Evolutionary conservation across 2,888 invertebrate species (phyloP).

Genomic region (Drosophila lutescens): DNA sequence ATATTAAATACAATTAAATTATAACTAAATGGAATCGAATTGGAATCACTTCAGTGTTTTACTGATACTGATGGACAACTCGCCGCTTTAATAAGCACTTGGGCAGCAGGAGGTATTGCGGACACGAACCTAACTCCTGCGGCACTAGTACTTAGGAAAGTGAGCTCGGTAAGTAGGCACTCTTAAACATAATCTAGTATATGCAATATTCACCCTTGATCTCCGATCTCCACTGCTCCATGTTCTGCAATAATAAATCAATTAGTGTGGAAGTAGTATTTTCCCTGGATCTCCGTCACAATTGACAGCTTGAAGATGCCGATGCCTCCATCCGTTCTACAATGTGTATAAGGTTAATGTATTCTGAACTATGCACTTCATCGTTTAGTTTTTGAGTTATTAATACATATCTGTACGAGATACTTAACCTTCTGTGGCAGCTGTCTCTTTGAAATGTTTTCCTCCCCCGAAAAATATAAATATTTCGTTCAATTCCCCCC

Average conservation of each 20-base stretch:
- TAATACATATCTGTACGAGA: conserved; percentile 46
- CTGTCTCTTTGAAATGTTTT: conserved; percentile 47
- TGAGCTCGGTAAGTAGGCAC: conserved; percentile 54
- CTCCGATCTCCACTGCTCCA: conserved; percentile 2
- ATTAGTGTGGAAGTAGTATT: conserved; percentile 18
- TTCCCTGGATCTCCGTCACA: conserved; percentile 18
- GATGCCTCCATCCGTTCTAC: conserved; percentile 29
- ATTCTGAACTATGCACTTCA: conserved; percentile 64
- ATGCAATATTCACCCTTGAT: conserved; percentile 28
- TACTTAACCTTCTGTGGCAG: conserved; percentile 62
- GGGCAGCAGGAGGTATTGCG: conserved; percentile 84
- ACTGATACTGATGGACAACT: conserved; percentile 81
- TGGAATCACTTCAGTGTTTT: not conserved
- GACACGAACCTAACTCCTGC: conserved; percentile 84
- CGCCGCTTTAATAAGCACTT: conserved; percentile 86
- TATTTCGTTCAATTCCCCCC: conserved; percentile 13
- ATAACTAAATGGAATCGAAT: conserved; percentile 49
- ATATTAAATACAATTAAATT: conserved; percentile 63
- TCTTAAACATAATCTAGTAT: not conserved
- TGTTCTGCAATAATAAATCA: conserved; percentile 39
- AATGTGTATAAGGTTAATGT: conserved; percentile 40
- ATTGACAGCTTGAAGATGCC: conserved; percentile 57
- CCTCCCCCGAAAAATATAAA: conserved; percentile 53
- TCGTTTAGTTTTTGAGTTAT: conserved; percentile 60
- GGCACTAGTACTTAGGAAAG: conserved; percentile 86